Base-by-base conservation (phyloP, 2,888 invertebrate genomes). In the Dendrolimus houi region DNA sequence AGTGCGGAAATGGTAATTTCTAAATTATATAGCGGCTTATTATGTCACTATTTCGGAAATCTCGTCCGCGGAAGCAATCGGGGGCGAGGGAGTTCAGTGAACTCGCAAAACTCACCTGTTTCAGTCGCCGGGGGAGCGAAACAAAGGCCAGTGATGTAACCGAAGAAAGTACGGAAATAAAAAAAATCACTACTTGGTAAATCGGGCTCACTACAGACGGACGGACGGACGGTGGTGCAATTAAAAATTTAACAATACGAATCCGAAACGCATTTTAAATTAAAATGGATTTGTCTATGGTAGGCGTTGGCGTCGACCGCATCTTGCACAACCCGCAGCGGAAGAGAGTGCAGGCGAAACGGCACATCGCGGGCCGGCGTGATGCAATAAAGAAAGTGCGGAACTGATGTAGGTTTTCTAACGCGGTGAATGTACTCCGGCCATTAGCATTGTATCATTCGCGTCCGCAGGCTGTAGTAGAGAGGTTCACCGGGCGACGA, bases 321-420 rank as follows among this genome's bases (percentile, higher is more conserved):
- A 56, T 71, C 77, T 88, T 88, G 85, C 87, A 86, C 87, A 87
- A 89, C 74, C 63, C 68, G 71, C 78, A 75, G 72, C 86, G 87
- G 87, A 88, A 87, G 87, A 85, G 86, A 86, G 86, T 85, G 83
- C 83, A 77, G 75, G 69, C 77, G 73, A 85, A 87, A 86, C 85
- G 78, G 85, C 84, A 80, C 77, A 83, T 75, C 70, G 74, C 69
- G 64, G 83, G 9, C 47, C 47, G 9, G 47, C 47, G 47, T 89
- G 87, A 88, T 86, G 88, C 85, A 88, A 90, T 82, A 81, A 89
- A 87, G 90, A 90, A 89, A 90, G 89, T 87, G 85, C 89, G 88
- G 88, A 89, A 88, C 83, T 84, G 81, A 84, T 83, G 85, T 86
- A 85, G 83, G 81, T 87, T 87, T 87, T 87, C 86, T 87, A 87